Evolutionary conservation across 2,888 invertebrate genomes (phyloP).

Genomic region (Acrocyrtus sp.): DNA sequence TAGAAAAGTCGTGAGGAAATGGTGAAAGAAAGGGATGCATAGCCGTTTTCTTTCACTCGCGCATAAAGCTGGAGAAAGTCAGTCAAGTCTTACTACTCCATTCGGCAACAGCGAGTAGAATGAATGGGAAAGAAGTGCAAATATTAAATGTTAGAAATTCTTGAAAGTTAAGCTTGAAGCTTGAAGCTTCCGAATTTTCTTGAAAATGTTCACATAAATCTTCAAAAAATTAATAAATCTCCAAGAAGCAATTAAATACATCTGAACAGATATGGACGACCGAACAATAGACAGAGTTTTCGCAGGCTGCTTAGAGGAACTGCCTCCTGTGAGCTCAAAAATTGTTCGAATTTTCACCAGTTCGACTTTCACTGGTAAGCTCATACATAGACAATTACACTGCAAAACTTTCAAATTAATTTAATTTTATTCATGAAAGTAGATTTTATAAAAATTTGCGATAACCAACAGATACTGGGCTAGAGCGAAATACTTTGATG

Average conservation of each 20-base stretch:
- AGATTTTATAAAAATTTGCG: neutral
- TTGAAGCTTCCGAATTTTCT: no score
- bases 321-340: conserved; percentile 97
- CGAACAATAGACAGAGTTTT: conserved; percentile 90
- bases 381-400: conserved; percentile 10
- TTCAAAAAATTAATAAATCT: neutral
- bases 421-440: no score
- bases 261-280: conserved; percentile 79
- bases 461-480: conserved; percentile 90
- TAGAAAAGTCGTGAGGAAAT: conserved; percentile 30
- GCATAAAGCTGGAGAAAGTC: no score
- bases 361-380: conserved; percentile 95
- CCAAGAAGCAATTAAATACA: neutral
- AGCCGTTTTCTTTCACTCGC: no score
- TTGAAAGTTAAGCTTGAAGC: no score
- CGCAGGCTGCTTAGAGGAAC: conserved; percentile 84
- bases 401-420: no score
- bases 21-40: neutral
- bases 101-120: no score
- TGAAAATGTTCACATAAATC: neutral
- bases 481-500: conserved; percentile 97
- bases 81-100: no score
- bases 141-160: no score
- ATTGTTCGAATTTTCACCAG: conserved; percentile 98
- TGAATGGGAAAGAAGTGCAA: no score